Percentiles rank a stretch among this genome's conserved stretches.
Evolutionary conservation across 1,140 invertebrate genomes (phyloP).

Genomic region (honey bee (Apis mellifera)): DNA sequence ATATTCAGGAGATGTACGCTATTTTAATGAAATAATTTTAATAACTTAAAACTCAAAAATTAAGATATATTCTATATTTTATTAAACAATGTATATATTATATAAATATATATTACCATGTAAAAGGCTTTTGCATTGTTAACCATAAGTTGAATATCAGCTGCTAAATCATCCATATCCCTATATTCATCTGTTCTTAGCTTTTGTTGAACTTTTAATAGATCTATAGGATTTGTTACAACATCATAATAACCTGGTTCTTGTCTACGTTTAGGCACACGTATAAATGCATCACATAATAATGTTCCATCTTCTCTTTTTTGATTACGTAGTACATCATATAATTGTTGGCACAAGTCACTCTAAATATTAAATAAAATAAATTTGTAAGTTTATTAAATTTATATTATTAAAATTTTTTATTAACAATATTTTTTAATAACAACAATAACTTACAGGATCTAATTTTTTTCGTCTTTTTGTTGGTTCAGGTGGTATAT

Average conservation of each 20-base stretch:
- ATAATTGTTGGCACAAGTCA: constrained; percentile 95
- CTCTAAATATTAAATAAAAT: constrained; percentile 80
- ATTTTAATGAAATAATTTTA: constrained; percentile 27
- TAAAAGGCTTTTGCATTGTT: constrained; percentile 97
- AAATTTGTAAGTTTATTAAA: neutral
- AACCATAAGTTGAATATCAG: constrained; percentile 93
- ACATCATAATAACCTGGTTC: constrained; percentile 95
- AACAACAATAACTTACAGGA: constrained; percentile 75
- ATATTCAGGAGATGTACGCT: constrained; percentile 92
- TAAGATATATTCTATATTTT: neutral
- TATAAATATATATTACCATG: constrained; percentile 83
- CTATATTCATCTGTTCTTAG: constrained; percentile 97
- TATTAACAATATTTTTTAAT: neutral
- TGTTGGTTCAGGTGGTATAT: constrained; percentile 79
- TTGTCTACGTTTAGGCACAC: constrained; percentile 94
- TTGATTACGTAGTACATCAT: constrained; percentile 94
- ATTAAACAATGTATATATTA: constrained; percentile 3
- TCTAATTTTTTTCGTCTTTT: constrained; percentile 82
- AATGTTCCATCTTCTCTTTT: constrained; percentile 96
- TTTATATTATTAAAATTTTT: neutral
- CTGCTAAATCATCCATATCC: constrained; percentile 92
- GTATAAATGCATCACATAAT: constrained; percentile 96
- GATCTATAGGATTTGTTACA: constrained; percentile 95
- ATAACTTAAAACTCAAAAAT: neutral
- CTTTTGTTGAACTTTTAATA: constrained; percentile 97